Conservation (phyloP, 2,797 vertebrate species). For the Furcifer pardalis region DNA sequence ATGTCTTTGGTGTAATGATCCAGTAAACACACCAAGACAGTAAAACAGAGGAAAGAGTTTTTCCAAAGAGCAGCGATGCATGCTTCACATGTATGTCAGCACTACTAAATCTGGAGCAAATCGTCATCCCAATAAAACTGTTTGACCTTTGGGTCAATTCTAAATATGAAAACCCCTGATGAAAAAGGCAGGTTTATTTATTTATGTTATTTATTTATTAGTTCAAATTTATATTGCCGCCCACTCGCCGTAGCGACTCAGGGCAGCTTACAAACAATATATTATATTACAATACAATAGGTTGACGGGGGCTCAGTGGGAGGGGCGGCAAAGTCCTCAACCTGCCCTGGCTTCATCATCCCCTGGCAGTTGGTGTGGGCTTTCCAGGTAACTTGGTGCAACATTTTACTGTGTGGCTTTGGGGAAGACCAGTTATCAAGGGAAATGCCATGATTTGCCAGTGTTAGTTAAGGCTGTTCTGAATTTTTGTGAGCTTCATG, state of each 20-base stretch:
- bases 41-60: not conserved
- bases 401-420: not conserved
- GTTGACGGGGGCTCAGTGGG: too few species aligned
- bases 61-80: not conserved
- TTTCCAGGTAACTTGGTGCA: not conserved
- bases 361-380: too few species aligned
- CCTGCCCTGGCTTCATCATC: too few species aligned
- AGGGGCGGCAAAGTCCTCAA: too few species aligned
- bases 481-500: not conserved
- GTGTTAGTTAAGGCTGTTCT: not conserved
- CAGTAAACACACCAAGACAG: not conserved
- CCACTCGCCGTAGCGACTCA: too few species aligned
- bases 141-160: slow-evolving; percentile 51
- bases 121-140: slow-evolving; percentile 27
- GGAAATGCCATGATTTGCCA: not conserved
- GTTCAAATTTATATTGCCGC: too few species aligned
- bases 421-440: not conserved
- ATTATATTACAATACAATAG: too few species aligned
- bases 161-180: not conserved
- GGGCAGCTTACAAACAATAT: too few species aligned
- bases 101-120: slow-evolving; percentile 1
- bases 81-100: not conserved
- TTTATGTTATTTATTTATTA: too few species aligned
- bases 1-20: not conserved
- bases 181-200: not conserved